Conservation (phyloP, 2,113 vertebrate genomes). For the Romanogobio albipinnatus region DNA sequence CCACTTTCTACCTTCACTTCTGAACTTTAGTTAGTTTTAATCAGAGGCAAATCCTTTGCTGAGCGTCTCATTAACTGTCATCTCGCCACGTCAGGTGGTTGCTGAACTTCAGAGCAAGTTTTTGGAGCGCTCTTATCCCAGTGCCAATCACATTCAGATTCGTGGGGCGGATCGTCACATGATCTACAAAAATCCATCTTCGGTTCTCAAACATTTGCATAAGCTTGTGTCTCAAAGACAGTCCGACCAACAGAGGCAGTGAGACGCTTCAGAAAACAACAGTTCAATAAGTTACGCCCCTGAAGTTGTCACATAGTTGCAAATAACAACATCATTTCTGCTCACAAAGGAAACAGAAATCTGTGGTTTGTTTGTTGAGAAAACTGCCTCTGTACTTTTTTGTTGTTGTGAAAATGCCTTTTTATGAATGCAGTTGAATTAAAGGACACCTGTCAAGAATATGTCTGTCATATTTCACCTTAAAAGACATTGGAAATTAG, state of each 20-base stretch:
- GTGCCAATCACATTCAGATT: constrained; percentile 75
- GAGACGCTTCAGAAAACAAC: constrained; percentile 47
- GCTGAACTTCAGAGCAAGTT: constrained; percentile 76
- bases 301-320: constrained; percentile 22
- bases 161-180: constrained; percentile 76
- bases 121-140: constrained; percentile 75
- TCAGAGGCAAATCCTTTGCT: constrained; percentile 40
- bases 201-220: constrained; percentile 76
- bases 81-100: constrained; percentile 69
- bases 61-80: constrained; percentile 3
- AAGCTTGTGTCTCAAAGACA: constrained; percentile 76
- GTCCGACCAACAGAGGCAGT: constrained; percentile 71
- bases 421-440: not conserved
- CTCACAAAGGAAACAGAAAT: not conserved
- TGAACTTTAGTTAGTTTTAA: not conserved
- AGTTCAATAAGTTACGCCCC: not conserved
- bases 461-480: not conserved
- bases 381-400: not conserved
- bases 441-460: not conserved
- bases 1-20: constrained; percentile 1
- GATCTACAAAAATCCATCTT: constrained; percentile 79
- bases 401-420: constrained; percentile 3
- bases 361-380: not conserved
- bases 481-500: too few relatives aligned
- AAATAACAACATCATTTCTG: not conserved